Percentiles rank a stretch among this genome's conserved stretches.
phyloP scores from a whole-genome alignment of 2,888 invertebrate species.

The Hypomecis atomaria region DNA sequence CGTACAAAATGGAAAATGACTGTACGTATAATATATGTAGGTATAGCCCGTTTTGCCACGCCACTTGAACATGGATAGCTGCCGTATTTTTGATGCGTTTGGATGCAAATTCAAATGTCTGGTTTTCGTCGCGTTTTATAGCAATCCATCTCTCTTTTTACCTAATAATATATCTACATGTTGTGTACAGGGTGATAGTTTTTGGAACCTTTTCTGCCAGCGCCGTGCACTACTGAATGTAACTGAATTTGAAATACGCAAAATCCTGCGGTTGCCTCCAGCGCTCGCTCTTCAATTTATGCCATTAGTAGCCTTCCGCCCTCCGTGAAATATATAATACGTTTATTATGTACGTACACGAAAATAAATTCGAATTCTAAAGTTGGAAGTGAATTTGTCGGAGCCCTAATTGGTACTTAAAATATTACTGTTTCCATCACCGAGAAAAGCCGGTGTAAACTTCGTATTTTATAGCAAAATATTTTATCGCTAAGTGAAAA shows the following conservation, averaged over 20 bases:
- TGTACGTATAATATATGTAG: background rate
- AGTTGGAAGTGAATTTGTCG: constrained; percentile 58
- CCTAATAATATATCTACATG: constrained; percentile 50
- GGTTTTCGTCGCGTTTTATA: constrained; percentile 62
- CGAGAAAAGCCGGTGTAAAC: constrained; percentile 36
- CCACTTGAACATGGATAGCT: constrained; percentile 44
- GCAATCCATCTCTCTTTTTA: constrained; percentile 65
- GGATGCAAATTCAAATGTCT: constrained; percentile 65
- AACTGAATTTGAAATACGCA: constrained; percentile 79
- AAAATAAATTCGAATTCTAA: constrained; percentile 59
- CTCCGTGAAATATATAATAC: constrained; percentile 63
- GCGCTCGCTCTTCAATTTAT: constrained; percentile 76
- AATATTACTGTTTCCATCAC: constrained; percentile 40
- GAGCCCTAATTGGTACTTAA: constrained; percentile 50
- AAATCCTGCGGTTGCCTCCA: constrained; percentile 74
- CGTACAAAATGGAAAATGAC: constrained; percentile 36
- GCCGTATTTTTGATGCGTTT: constrained; percentile 55
- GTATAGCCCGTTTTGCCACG: constrained; percentile 34
- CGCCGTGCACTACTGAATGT: constrained; percentile 57
- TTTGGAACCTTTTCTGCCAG: constrained; percentile 55
- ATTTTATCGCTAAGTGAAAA: constrained; percentile 26
- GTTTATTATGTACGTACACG: constrained; percentile 50
- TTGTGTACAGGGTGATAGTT: constrained; percentile 62
- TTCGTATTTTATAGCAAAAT: constrained; percentile 36
- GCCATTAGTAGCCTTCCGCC: constrained; percentile 74